phyloP scores from a whole-genome alignment of 2,113 vertebrate genomes.

The Macrotis lagotis region DNA sequence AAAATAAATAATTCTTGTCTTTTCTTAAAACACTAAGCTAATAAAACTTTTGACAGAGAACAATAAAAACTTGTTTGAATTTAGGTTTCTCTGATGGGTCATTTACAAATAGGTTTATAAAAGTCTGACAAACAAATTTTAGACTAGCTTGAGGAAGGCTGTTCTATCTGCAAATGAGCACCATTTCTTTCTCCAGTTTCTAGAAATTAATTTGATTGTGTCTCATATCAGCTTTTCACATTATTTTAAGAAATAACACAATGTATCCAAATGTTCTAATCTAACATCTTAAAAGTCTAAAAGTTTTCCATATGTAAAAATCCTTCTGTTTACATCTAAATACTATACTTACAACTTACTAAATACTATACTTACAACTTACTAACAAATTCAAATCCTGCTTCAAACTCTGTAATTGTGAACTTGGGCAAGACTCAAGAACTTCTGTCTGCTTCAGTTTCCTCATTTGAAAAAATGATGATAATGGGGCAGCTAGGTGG shows the following conservation, averaged over 20 bases:
- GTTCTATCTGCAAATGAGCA: not conserved
- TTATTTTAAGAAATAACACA: not conserved
- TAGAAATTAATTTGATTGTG: not conserved
- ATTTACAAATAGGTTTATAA: constrained; percentile 34
- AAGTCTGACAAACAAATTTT: constrained; percentile 37
- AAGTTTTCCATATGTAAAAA: not conserved
- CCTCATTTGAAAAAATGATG: not conserved
- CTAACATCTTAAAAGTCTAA: not conserved
- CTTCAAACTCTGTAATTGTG: not conserved
- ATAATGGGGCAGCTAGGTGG: too few relatives aligned
- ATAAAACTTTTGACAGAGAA: constrained; percentile 30
- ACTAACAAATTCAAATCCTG: not conserved
- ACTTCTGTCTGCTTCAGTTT: not conserved
- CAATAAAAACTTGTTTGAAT: constrained; percentile 5
- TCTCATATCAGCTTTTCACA: not conserved
- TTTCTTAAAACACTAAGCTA: not conserved
- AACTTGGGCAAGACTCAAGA: not conserved
- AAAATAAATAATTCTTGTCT: not conserved
- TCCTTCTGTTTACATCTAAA: not conserved
- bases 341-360: not conserved
- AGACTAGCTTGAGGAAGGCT: not conserved
- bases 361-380: not conserved
- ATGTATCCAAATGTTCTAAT: not conserved
- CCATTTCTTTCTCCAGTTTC: not conserved
- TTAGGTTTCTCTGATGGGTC: constrained; percentile 4